Percentiles rank a stretch among this genome's conserved stretches.
Evolutionary conservation across 2,888 invertebrate species (phyloP).

Genomic region (Eulithis testata): DNA sequence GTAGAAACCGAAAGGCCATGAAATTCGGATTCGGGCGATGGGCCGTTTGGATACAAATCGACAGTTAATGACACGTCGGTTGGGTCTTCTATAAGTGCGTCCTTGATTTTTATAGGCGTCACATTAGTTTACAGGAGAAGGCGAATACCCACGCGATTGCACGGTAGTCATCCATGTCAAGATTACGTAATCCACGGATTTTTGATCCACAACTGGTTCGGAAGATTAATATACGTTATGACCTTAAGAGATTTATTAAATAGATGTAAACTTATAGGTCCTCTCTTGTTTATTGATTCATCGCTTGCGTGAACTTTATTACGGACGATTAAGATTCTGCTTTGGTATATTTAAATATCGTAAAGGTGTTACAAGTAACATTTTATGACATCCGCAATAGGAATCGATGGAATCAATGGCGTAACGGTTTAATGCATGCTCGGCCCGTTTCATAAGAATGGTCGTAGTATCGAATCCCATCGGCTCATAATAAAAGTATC

Average conservation of each 20-base stretch:
- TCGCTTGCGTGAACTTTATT: slow-evolving; percentile 46
- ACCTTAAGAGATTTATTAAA: slow-evolving; percentile 54
- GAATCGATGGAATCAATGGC: too few relatives aligned
- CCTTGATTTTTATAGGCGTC: slow-evolving; percentile 74
- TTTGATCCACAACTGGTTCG: slow-evolving; percentile 60
- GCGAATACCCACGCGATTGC: slow-evolving; percentile 61
- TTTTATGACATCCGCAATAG: not conserved
- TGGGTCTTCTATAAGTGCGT: slow-evolving; percentile 47
- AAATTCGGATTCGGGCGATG: slow-evolving; percentile 12
- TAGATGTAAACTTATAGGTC: slow-evolving; percentile 50
- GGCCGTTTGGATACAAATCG: slow-evolving; percentile 53
- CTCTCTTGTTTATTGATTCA: slow-evolving; percentile 51
- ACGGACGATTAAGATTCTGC: slow-evolving; percentile 44
- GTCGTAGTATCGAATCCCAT: too few relatives aligned
- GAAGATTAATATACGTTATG: slow-evolving; percentile 56
- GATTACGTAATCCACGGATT: slow-evolving; percentile 64
- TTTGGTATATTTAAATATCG: slow-evolving; percentile 23
- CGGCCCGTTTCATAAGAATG: too few relatives aligned
- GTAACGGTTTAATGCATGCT: too few relatives aligned
- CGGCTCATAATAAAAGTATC: too few relatives aligned
- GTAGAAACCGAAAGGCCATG: slow-evolving; percentile 5
- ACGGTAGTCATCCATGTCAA: slow-evolving; percentile 54
- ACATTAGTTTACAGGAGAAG: slow-evolving; percentile 55
- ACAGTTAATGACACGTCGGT: slow-evolving; percentile 53
- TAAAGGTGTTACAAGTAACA: slow-evolving; percentile 8